Base-by-base conservation (phyloP, 2,888 invertebrate species). In the Pristionchus entomophagus region DNA sequence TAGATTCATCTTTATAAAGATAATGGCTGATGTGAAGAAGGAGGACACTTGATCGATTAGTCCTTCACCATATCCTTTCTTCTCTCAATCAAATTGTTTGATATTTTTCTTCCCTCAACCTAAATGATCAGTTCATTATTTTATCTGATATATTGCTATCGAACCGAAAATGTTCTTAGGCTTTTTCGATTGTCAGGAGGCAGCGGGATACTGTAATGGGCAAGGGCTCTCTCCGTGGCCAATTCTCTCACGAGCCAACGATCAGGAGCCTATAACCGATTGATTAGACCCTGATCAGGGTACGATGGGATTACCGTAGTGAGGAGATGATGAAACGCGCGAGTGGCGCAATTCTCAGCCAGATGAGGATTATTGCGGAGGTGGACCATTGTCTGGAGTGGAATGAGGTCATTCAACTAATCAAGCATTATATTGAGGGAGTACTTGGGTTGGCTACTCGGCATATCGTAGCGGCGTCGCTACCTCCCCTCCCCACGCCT, bases 171-270 rank as follows among this genome's bases (percentile, higher is more conserved):
- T 17, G n/a, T n/a, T n/a, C 51, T 83, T 49, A 88, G 84, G 83
- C 87, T 88, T 49, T 88, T 56, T 84, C 89, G 59, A 65, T 89
- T 89, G 0, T 69, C 83, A 2, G 88, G 84, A 32, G 88, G 87
- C 17, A 88, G 88, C n/a, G 89, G 89, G 41, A 90, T 87, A 80
- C 89, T 89, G 88, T 90, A 90, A 80, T 90, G 89, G 45, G 90
- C 89, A 6, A 87, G 81, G 1, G 89, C 84, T 19, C 88, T 86
- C 62, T 89, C 59, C 17, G 87, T 56, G 14, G 88, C 86, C n/a
- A 90, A 29, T 85, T 89, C 90, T 35, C 89, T 87, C 49, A 89
- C 81, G 5, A 90, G 59, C 22, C 81, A 84, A 29, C 87, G 86
- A 80, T 90, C 90, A 26, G 88, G 84, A 45, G 88, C 86, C 89